Base-by-base conservation (phyloP, 1,140 invertebrate species). In the Sogatella furcifera region DNA sequence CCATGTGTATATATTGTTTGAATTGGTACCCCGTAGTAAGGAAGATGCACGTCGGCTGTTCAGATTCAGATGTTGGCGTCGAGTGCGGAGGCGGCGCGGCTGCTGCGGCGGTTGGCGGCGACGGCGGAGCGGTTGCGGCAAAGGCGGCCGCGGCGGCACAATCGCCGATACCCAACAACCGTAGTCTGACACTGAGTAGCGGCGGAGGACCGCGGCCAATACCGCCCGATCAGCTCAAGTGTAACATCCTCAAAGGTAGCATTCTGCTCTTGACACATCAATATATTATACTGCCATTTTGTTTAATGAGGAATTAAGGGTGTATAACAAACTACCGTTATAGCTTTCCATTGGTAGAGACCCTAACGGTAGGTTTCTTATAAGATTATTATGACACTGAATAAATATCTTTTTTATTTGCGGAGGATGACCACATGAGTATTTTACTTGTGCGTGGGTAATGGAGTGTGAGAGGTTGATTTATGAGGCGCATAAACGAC, bases 231-330 rank as follows among this genome's bases (percentile, higher is more conserved):
- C 88, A 93, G 68, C 81, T 95, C 52, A 96, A 96, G 75, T 95
- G 92, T 74, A 97, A 96, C 77, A 95, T 96, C 71, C 75, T 95
- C 34, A 96, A 96, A 80, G 91, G 88, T 77, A 79, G 78, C 28
- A 31, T 31, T 10, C 31, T 10, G 31, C 31, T 31, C 31, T 31
- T 31, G 31, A n/a, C n/a, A n/a, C n/a, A n/a, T n/a, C n/a, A n/a
- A n/a, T n/a, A n/a, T n/a, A n/a, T n/a, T n/a, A n/a, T n/a, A n/a
- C n/a, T n/a, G n/a, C n/a, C n/a, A n/a, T n/a, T n/a, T n/a, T n/a
- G n/a, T n/a, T n/a, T n/a, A n/a, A n/a, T n/a, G n/a, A n/a, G n/a
- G n/a, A n/a, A n/a, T n/a, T n/a, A n/a, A n/a, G n/a, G n/a, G n/a
- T n/a, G n/a, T n/a, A n/a, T n/a, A n/a, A n/a, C n/a, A n/a, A n/a